Conservation (phyloP, 2,113 vertebrate genomes). For the Cyphomyrus discorhynchus region DNA sequence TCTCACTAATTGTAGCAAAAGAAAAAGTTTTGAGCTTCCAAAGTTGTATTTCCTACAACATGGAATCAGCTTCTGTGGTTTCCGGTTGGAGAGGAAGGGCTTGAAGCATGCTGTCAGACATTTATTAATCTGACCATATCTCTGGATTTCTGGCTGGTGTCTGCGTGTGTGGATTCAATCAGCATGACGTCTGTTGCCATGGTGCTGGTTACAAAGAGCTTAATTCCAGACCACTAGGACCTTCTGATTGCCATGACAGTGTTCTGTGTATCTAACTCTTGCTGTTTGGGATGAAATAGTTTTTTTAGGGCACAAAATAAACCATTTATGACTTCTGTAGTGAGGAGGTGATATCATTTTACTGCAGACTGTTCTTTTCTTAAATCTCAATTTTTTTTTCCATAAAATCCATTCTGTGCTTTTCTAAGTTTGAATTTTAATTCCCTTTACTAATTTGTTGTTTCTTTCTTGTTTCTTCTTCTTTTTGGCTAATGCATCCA, state of each 20-base stretch:
- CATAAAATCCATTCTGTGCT: neutral
- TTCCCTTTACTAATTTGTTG: neutral
- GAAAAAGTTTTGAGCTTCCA: conserved; percentile 28
- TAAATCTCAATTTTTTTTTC: neutral
- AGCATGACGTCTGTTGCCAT: conserved; percentile 47
- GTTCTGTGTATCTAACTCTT: conserved; percentile 21
- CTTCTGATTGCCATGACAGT: conserved; percentile 39
- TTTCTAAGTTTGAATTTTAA: neutral
- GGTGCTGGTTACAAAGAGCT: conserved; percentile 40
- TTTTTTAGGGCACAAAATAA: neutral
- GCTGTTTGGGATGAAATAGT: conserved; percentile 1
- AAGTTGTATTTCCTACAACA: conserved; percentile 37
- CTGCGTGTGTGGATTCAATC: conserved; percentile 31
- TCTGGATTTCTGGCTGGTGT: conserved; percentile 30
- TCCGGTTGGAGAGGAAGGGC: conserved; percentile 38
- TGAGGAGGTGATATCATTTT: neutral
- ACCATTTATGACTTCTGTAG: neutral
- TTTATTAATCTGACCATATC: conserved; percentile 46
- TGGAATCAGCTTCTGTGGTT: conserved; percentile 38
- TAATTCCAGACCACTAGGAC: conserved; percentile 40
- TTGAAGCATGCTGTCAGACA: conserved; percentile 40
- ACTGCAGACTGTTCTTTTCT: neutral
- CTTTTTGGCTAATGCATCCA: neutral
- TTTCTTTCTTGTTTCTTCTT: neutral
- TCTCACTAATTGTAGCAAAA: conserved; percentile 34